Base-by-base conservation (phyloP, 2,888 invertebrate species). In the Mythimna loreyi region DNA sequence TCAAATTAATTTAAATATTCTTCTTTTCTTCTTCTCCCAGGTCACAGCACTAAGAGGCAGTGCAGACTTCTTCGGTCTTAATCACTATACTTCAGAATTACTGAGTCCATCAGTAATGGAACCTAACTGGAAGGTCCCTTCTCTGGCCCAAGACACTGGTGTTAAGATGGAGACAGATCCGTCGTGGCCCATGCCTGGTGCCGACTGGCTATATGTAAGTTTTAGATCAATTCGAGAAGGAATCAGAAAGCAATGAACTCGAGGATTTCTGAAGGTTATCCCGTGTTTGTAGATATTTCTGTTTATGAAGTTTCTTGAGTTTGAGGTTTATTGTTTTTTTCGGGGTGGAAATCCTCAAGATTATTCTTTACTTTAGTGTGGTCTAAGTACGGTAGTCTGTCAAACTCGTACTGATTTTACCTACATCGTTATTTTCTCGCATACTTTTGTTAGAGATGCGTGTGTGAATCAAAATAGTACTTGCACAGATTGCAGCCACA, bases 61-160 rank as follows among this genome's bases (percentile, higher is more conserved):
- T 60, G 92, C 96, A 1, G 97, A 97, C 83, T 97, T 97, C 87
- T 94, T 97, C 62, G 97, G 96, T 0, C 80, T 97, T 23, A 97
- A 97, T 82, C 96, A 96, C 81, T 97, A 97, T 85, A 96, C 96
- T 0, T 91, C 94, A 0, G 90, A 80, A 50, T 50, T 94, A 28
- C 92, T 92, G 84, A 94, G 95, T 0, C 92, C 93, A 16, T 92
- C 92, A 0, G 62, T 81, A 3, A 88, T 88, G 85, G 92, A 93
- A 47, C 71, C 85, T 0, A 67, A 62, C 0, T 93, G 92, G 92
- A 56, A 49, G 8, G 83, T 92, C 7, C 94, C 92, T 4, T 95
- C 92, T 1, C 82, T 89, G 80, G 92, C 92, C 13, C 93, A 93
- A 23, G 96, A 96, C 57, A 85, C 90, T 0, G 93, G 91, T 0